Evolutionary conservation across 92 coral and sea anemone species (phyloP), one percentile per base, ranked within the genome.

Genomic region (Nematostella vectensis): DNA sequence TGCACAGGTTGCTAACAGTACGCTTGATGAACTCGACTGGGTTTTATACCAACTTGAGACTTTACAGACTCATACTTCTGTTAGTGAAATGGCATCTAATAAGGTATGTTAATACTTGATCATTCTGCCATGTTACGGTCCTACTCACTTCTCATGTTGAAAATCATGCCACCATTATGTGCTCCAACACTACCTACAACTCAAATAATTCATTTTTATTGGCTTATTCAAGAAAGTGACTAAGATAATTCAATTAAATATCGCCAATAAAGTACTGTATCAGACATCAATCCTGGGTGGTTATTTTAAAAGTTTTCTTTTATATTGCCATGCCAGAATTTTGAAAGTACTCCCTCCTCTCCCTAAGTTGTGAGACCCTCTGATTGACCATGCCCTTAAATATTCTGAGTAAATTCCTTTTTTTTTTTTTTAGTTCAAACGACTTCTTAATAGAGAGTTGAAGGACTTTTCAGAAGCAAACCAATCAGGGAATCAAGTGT

Each of bases 71-170:
- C 96, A 88, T 39, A 74, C 94, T 2, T 83, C 94, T 43, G 96
- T 88, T 50, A 88, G 96, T 81, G 96, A 88, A 75, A 74, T 88
- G 94, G 96, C 96, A 25, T 88, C 96, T 24, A 88, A 88, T 63
- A 88, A 88, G 88, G 88, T 80, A 53, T 27, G 28, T 20, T 53
- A 2, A 2, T 13, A 11, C 18, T 29, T 15, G 25, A 17, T n/a
- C n/a, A n/a, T n/a, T n/a, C n/a, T 13, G 17, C 2, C n/a, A 2
- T 19, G 49, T 43, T 43, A 11, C 12, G 10, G 9, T 9, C n/a
- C 43, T 9, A 9, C n/a, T 37, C 19, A 47, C 6, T 10, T 10
- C 19, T 47, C 11, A 47, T 47, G 8, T 17, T 50, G 55, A 24
- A 20, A 9, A 8, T 13, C 27, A 50, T 12, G 13, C 15, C 20